Percentiles rank a stretch among this genome's conserved stretches.
phyloP scores from a whole-genome alignment of 2,797 vertebrate genomes.

The Columba guinea region DNA sequence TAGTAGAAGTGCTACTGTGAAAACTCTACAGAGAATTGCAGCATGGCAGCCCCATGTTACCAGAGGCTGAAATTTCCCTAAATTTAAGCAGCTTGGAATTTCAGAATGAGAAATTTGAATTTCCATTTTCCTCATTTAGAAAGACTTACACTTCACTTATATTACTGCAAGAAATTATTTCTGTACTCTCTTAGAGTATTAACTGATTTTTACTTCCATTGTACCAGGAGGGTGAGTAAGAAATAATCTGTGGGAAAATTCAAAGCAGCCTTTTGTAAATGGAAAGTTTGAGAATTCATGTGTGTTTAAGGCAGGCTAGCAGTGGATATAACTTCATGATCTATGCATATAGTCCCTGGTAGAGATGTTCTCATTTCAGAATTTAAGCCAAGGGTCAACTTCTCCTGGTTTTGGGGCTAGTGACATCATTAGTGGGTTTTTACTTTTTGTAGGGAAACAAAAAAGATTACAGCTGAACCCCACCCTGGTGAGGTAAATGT shows the following conservation, averaged over 20 bases:
- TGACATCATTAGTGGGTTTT: not conserved
- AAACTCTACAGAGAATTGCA: not conserved
- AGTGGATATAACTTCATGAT: not conserved
- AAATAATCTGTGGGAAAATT: not conserved
- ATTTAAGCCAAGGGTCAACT: not conserved
- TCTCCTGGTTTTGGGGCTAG: not conserved
- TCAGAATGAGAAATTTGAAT: not conserved
- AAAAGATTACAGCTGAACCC: not conserved
- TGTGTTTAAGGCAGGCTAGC: not conserved
- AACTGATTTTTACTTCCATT: not conserved
- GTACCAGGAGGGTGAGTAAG: not conserved
- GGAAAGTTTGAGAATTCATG: not conserved
- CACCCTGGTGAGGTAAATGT: slow-evolving; percentile 27
- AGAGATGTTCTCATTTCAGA: slow-evolving; percentile 29
- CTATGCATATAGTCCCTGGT: not conserved
- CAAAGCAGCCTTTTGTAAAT: not conserved
- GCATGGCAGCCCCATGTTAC: not conserved
- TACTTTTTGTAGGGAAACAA: not conserved
- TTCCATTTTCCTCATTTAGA: not conserved
- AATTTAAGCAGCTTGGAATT: not conserved
- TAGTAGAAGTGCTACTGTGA: not conserved
- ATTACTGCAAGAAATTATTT: not conserved
- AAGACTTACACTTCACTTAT: not conserved
- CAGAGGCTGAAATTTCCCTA: not conserved
- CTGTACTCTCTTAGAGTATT: not conserved